Percentiles rank a stretch among this genome's conserved stretches.
Evolutionary conservation across 2,888 invertebrate species (phyloP).

Genomic region (Patella depressa): DNA sequence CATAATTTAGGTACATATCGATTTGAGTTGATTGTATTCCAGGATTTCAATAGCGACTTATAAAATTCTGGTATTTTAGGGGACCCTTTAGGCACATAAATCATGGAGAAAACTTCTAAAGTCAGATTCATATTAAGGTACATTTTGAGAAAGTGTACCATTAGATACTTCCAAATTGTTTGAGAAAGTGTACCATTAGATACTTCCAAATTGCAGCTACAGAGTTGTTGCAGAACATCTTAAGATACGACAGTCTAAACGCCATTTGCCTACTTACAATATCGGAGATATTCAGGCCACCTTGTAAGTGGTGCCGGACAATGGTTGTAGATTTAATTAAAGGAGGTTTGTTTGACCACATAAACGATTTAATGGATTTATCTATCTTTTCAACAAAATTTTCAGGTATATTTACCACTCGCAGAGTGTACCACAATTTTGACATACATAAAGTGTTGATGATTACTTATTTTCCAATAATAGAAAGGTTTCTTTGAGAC

Average conservation of each 20-base stretch:
- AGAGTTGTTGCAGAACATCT: background rate
- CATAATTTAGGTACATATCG: no score
- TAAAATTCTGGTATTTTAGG: no score
- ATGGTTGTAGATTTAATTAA: background rate
- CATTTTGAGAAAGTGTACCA: background rate
- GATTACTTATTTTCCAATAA: background rate
- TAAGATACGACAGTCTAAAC: background rate
- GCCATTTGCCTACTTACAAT: background rate
- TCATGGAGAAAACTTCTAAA: no score
- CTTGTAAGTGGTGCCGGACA: background rate
- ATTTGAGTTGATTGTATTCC: no score
- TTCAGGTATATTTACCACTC: no score
- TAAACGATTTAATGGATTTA: background rate
- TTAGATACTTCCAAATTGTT: background rate
- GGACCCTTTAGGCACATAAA: no score
- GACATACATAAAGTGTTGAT: background rate
- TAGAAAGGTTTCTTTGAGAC: background rate
- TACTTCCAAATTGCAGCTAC: background rate
- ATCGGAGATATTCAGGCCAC: background rate
- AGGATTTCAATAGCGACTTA: background rate
- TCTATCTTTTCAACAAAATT: no score
- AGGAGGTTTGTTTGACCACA: background rate
- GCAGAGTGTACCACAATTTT: no score
- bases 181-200: no score
- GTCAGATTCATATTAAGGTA: no score